Evolutionary conservation across 1,140 invertebrate species (phyloP).

Genomic region (Drosophila ercepeae): DNA sequence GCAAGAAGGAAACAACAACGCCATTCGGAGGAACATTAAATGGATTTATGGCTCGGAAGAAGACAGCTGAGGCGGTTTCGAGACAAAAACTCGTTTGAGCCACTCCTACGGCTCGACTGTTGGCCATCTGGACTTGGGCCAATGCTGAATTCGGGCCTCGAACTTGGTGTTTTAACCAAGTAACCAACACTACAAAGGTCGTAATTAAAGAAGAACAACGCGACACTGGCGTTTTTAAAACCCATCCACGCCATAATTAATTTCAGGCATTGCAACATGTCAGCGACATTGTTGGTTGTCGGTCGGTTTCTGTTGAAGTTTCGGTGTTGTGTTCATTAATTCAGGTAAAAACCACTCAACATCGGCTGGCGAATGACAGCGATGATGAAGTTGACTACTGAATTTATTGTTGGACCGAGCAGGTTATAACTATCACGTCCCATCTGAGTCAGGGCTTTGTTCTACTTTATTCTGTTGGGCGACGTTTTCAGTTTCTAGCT

Average conservation of each 20-base stretch:
- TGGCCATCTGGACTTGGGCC: slow-evolving; percentile 40
- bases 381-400: slow-evolving; percentile 61
- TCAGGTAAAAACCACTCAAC: slow-evolving; percentile 25
- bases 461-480: slow-evolving; percentile 5
- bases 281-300: slow-evolving; percentile 28
- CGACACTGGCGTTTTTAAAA: slow-evolving; percentile 45
- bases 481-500: slow-evolving; percentile 6
- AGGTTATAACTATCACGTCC: slow-evolving; percentile 16
- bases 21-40: slow-evolving; percentile 68
- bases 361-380: slow-evolving; percentile 19
- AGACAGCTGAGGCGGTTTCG: slow-evolving; percentile 24
- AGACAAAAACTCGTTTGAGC: slow-evolving; percentile 68
- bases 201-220: slow-evolving; percentile 70
- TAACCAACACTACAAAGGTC: slow-evolving; percentile 51
- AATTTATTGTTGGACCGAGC: slow-evolving; percentile 45
- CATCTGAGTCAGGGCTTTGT: slow-evolving; percentile 4
- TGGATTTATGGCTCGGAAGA: slow-evolving; percentile 63
- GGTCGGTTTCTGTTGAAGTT: slow-evolving; percentile 38
- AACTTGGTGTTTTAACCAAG: slow-evolving; percentile 31
- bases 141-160: slow-evolving; percentile 60
- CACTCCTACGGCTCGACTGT: slow-evolving; percentile 42
- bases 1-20: slow-evolving; percentile 16
- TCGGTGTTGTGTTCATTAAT: slow-evolving; percentile 64
- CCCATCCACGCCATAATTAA: slow-evolving; percentile 65
- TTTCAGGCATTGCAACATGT: slow-evolving; percentile 64